Percentiles rank a stretch among this genome's conserved stretches.
These are phyloP conservation scores for Anorthoa munda DNA, from an alignment of 2,888 invertebrate species.

Conservation along the genomic window DNA sequence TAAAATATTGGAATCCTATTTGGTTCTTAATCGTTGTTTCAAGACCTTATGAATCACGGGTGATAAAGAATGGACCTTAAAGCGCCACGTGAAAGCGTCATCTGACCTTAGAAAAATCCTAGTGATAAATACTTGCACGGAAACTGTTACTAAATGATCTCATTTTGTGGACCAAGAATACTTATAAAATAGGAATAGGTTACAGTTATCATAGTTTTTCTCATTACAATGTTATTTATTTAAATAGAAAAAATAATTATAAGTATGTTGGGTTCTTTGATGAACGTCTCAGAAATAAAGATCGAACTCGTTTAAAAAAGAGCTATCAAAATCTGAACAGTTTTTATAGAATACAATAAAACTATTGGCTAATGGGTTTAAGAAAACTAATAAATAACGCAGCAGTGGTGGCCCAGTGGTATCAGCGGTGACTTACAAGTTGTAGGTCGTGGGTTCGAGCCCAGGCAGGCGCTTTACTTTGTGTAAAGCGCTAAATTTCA, in stretches of 20 bases:
- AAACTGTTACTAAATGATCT: slow-evolving; percentile 32
- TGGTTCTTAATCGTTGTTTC: slow-evolving; percentile 2
- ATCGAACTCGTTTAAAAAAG: too few species aligned
- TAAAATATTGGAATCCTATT: slow-evolving; percentile 25
- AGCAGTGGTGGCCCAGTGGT: too few species aligned
- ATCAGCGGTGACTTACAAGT: too few species aligned
- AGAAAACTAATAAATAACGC: neutral
- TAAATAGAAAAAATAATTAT: neutral
- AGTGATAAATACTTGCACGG: neutral
- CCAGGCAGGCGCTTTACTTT: too few species aligned
- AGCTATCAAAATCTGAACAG: neutral
- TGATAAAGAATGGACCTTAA: slow-evolving; percentile 21
- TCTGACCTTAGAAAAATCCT: slow-evolving; percentile 29
- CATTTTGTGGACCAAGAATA: slow-evolving; percentile 12
- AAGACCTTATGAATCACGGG: slow-evolving; percentile 47
- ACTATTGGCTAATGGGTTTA: too few species aligned
- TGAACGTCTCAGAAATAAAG: neutral
- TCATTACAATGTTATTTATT: neutral
- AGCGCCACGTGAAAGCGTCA: neutral
- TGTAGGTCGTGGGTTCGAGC: too few species aligned
- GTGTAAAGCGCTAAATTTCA: too few species aligned
- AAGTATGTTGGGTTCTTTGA: neutral
- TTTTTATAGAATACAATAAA: neutral
- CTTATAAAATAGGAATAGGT: neutral
- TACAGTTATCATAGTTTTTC: neutral